phyloP scores from a whole-genome alignment of 2,113 vertebrate genomes.

The Lathamus discolor region DNA sequence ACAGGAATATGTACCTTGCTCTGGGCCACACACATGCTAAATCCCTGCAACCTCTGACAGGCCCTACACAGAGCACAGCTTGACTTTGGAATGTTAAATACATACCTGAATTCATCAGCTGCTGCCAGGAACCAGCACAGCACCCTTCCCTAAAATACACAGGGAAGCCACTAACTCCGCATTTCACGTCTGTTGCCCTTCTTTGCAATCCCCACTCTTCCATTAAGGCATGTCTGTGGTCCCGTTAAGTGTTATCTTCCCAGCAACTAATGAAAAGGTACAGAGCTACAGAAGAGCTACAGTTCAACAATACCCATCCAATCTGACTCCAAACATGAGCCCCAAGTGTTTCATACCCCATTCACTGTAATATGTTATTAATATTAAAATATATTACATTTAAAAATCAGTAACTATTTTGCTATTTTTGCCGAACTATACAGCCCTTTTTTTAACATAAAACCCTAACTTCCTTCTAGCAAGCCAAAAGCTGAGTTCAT shows the following conservation, averaged over 20 bases:
- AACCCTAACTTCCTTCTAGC: background rate
- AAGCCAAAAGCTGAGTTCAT: background rate
- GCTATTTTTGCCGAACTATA: background rate
- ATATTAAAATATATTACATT: background rate
- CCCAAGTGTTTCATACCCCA: background rate
- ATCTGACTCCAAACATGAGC: background rate
- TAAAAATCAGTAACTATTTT: background rate
- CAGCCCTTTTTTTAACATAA: background rate
- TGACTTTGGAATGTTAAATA: background rate
- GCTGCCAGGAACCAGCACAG: background rate
- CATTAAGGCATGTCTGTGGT: accelerated
- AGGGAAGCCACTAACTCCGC: background rate
- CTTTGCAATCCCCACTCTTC: background rate
- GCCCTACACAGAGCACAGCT: background rate
- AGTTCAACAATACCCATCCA: background rate
- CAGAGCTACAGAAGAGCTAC: background rate
- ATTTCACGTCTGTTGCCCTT: background rate
- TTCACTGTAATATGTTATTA: background rate
- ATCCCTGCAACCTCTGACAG: background rate
- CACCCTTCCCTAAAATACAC: accelerated
- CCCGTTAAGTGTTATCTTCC: background rate
- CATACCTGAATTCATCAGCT: background rate
- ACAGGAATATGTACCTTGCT: background rate
- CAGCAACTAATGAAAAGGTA: background rate
- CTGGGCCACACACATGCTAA: background rate